These are phyloP conservation scores for Fulica atra DNA, from an alignment of 2,113 vertebrate species.

Conservation along the genomic window DNA sequence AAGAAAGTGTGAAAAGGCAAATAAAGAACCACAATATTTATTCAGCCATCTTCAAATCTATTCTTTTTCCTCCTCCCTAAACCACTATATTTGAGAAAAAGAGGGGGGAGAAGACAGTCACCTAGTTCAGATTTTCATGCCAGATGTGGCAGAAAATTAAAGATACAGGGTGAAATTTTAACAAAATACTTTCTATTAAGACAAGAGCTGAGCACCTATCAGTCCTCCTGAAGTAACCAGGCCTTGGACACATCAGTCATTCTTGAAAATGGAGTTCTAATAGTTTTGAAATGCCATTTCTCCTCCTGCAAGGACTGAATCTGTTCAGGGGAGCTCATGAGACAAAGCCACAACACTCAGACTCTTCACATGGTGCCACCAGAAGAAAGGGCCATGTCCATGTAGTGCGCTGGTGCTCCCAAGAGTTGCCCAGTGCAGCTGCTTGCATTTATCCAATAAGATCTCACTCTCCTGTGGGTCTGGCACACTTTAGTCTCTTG, in stretches of 20 bases:
- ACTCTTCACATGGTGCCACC: neutral
- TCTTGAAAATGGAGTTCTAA: neutral
- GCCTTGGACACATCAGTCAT: fast-evolving
- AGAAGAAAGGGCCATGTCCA: neutral
- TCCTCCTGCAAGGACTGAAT: neutral
- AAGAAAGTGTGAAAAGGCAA: neutral
- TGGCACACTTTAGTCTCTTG: neutral
- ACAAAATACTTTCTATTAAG: neutral
- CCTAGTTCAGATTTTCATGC: neutral
- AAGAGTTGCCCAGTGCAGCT: neutral
- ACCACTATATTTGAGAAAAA: neutral
- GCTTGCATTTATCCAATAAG: neutral
- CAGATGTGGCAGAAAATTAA: neutral
- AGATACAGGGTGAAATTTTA: neutral
- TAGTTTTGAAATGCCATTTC: neutral
- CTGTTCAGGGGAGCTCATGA: fast-evolving
- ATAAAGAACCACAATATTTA: neutral
- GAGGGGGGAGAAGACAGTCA: neutral
- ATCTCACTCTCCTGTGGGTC: neutral
- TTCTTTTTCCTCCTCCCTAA: neutral
- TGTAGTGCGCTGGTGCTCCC: neutral
- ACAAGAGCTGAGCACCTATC: neutral
- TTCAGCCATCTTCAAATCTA: neutral
- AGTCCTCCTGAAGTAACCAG: neutral
- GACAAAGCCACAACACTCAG: neutral